Evolutionary conservation across 2,797 vertebrate genomes (phyloP).

Genomic region (Sebastolobus altivelis): DNA sequence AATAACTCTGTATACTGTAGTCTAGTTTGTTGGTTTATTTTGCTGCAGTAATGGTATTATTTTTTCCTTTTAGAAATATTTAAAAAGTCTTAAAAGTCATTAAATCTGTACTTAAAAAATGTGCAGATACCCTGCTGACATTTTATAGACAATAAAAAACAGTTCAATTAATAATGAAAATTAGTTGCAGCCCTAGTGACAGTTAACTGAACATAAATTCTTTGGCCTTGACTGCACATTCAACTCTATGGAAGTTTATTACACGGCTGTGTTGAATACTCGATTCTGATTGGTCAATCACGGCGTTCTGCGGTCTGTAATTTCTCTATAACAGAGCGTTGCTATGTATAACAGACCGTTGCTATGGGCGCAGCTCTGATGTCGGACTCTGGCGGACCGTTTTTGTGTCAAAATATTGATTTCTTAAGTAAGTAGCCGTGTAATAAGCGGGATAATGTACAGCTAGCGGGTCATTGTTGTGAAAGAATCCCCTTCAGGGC

Average conservation of each 20-base stretch:
- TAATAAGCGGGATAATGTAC: too few relatives aligned
- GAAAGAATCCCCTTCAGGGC: too few relatives aligned
- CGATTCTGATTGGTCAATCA: too few relatives aligned
- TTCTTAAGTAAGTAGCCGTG: too few relatives aligned
- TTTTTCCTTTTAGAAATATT: neutral
- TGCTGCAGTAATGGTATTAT: neutral
- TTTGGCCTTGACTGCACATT: neutral
- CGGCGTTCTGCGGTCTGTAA: too few relatives aligned
- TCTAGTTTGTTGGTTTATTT: neutral
- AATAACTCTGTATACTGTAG: neutral
- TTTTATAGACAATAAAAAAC: neutral
- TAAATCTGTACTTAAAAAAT: neutral
- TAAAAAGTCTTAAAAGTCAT: neutral
- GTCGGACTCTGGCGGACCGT: too few relatives aligned
- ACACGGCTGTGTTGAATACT: too few relatives aligned
- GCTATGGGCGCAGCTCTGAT: too few relatives aligned
- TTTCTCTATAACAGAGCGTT: too few relatives aligned
- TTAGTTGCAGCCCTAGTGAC: neutral
- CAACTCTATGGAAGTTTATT: neutral
- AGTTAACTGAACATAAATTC: neutral
- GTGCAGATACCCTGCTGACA: neutral
- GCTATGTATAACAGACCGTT: too few relatives aligned
- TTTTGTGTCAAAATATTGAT: too few relatives aligned
- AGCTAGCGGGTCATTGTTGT: too few relatives aligned
- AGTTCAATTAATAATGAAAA: neutral